A percentile compares a stretch with the other conserved stretches of the same genome.
Evolutionary conservation across 2,113 vertebrate species (phyloP).

Genomic region (Myrmecophaga tridactyla): DNA sequence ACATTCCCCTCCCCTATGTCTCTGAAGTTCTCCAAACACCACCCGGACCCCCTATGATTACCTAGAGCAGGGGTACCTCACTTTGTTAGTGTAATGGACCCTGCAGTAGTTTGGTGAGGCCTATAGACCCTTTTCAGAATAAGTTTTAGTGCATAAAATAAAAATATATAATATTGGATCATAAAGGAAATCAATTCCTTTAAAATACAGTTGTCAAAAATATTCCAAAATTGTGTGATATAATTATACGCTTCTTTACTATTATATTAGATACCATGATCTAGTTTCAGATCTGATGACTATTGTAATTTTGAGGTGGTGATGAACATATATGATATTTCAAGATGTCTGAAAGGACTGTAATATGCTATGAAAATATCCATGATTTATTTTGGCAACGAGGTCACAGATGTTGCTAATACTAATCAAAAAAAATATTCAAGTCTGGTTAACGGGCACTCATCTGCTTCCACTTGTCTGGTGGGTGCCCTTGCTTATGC

Average conservation of each 20-base stretch:
- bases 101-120: not conserved
- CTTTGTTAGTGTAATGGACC: not conserved
- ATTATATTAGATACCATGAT: not conserved
- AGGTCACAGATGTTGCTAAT: not conserved
- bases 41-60: not conserved
- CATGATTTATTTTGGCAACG: not conserved
- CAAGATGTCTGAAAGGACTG: not conserved
- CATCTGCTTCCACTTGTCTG: no score
- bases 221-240: not conserved
- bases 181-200: not conserved
- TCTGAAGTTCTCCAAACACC: not conserved
- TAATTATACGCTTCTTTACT: not conserved
- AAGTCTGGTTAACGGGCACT: not conserved
- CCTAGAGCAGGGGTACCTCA: not conserved
- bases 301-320: constrained; percentile 10
- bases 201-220: not conserved
- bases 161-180: not conserved
- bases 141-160: not conserved
- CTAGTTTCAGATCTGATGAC: not conserved
- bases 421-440: not conserved
- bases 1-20: not conserved
- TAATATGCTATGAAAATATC: not conserved
- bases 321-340: not conserved
- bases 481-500: no score
- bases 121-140: not conserved